phyloP scores from a whole-genome alignment of 2,888 invertebrate species.

The Parnassius apollo region DNA sequence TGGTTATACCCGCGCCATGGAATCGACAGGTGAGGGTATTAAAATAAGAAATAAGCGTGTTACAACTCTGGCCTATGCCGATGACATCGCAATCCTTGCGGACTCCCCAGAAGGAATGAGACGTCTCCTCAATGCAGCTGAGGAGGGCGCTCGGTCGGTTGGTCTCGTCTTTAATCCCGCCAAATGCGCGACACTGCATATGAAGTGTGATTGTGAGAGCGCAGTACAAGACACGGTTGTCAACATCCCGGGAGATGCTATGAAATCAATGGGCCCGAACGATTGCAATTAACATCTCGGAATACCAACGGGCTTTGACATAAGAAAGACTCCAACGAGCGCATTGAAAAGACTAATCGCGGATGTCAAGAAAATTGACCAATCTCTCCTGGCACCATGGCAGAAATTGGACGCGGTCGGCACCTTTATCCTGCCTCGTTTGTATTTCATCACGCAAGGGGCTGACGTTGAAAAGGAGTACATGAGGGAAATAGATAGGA shows the following conservation, averaged over 20 bases:
- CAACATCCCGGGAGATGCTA: neutral
- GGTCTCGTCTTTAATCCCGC: too few relatives aligned
- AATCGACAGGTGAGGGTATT: too few relatives aligned
- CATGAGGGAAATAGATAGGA: slow-evolving; percentile 2
- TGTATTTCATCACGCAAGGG: slow-evolving; percentile 2
- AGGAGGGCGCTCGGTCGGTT: too few relatives aligned
- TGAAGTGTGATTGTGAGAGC: neutral
- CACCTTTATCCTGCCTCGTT: neutral
- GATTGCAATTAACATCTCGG: slow-evolving; percentile 31
- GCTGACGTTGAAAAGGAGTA: slow-evolving; percentile 3
- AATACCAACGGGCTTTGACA: neutral
- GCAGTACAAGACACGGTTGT: neutral
- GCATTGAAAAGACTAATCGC: neutral
- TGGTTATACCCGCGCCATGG: neutral
- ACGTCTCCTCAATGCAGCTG: too few relatives aligned
- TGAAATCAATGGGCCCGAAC: neutral
- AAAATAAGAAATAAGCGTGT: too few relatives aligned
- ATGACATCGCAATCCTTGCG: too few relatives aligned
- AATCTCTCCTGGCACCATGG: slow-evolving; percentile 5
- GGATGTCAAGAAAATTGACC: slow-evolving; percentile 1
- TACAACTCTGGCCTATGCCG: too few relatives aligned
- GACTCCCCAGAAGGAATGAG: too few relatives aligned
- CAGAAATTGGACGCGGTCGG: slow-evolving; percentile 8
- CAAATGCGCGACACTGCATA: too few relatives aligned
- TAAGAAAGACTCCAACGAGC: neutral